Base-by-base conservation (phyloP, 2,888 invertebrate genomes). In the Neocrepidodera transversa region DNA sequence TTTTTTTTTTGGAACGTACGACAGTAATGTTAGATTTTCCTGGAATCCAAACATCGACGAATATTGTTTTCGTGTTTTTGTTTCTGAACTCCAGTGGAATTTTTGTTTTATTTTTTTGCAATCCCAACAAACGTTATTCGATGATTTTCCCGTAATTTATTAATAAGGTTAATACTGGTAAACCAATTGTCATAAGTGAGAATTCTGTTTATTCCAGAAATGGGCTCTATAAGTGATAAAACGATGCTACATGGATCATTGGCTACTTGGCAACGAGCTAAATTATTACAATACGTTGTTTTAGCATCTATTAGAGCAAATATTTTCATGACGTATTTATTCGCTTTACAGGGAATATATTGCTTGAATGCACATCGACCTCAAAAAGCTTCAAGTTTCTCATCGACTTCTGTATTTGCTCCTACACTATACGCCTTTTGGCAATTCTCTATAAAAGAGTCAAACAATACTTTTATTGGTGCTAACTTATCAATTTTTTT, bases 31-130 rank as follows among this genome's bases (percentile, higher is more conserved):
- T n/a, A 11, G 8, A 51, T 62, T 16, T 47, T 64, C 43, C 53
- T 47, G 20, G 49, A 56, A 64, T 2, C 56, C 63, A 58, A 66
- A 68, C 42, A 64, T 17, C 2, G 28, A 50, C 38, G 60, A 55
- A 42, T 48, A 28, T 30, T 36, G 26, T 5, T 18, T 45, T n/a
- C 55, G 13, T 52, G 13, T 23, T 30, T n/a, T 56, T 49, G 45
- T 47, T 7, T 59, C 49, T 16, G 48, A 68, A 61, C 11, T 56
- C 32, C 7, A 56, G 43, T 23, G 64, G 65, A 5, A 69, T 16
- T 32, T 66, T 54, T 45, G 52, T 57, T 50, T 69, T 67, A 38
- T 69, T 66, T 63, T 69, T 69, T 11, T 58, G 42, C 32, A 13
- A 63, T 67, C 18, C 63, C 67, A 48, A 67, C 61, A 35, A 48